Conservation (phyloP, 2,113 vertebrate species). For the Gobius niger region DNA sequence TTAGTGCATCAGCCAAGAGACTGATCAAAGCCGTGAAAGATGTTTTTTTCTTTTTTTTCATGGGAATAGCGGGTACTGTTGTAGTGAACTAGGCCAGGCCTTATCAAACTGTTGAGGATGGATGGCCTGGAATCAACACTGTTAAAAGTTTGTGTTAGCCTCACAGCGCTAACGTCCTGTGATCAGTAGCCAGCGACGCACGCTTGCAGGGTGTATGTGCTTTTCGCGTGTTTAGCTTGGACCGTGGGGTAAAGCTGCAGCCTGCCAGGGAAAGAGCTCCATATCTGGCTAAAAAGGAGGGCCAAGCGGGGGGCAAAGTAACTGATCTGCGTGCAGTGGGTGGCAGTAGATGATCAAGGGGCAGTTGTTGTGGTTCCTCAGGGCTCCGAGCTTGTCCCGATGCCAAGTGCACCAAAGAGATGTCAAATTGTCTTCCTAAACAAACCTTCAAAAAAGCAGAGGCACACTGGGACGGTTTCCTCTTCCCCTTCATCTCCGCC, state of each 20-base stretch:
- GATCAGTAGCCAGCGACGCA: conserved; percentile 58
- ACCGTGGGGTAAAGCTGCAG: conserved; percentile 30
- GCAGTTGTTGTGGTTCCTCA: conserved; percentile 14
- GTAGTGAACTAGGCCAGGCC: conserved; percentile 16
- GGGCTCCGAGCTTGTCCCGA: conserved; percentile 25
- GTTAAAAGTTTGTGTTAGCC: conserved; percentile 39
- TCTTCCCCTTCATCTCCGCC: conserved; percentile 32
- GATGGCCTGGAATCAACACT: conserved; percentile 35
- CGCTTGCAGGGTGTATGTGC: conserved; percentile 23
- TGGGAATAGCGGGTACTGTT: conserved; percentile 24
- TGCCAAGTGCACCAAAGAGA: conserved; percentile 41
- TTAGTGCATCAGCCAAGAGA: conserved; percentile 58
- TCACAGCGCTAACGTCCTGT: conserved; percentile 40
- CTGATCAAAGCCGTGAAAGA: conserved; percentile 55
- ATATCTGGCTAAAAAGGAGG: conserved; percentile 34
- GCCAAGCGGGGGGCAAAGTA: conserved; percentile 50
- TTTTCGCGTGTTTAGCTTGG: conserved; percentile 64
- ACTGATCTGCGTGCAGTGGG: conserved; percentile 60
- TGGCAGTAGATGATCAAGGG: conserved; percentile 47
- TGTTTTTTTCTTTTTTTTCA: conserved; percentile 35
- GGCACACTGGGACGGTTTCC: conserved; percentile 23
- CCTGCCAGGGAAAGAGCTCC: conserved; percentile 49
- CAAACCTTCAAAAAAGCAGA: conserved; percentile 50
- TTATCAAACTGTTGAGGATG: conserved; percentile 41
- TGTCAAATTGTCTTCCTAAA: conserved; percentile 43